phyloP scores from a whole-genome alignment of 2,888 invertebrate species.

The Hemicrepidius hirtus region DNA sequence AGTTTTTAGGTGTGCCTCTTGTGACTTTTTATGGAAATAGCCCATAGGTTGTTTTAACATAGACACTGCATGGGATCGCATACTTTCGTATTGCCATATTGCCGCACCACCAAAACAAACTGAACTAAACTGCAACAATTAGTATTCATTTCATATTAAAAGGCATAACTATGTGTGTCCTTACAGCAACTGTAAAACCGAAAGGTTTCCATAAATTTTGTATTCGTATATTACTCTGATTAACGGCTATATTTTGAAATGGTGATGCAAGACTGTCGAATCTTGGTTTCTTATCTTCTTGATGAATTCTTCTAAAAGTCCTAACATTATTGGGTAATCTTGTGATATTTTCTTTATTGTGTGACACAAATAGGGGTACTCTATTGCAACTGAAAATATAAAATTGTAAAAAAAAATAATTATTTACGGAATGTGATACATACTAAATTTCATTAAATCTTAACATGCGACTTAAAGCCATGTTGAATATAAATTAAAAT shows the following conservation, averaged over 20 bases:
- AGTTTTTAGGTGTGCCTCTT: constrained; percentile 29
- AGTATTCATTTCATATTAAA: background rate
- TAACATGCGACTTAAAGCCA: constrained; percentile 66
- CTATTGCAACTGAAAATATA: constrained; percentile 45
- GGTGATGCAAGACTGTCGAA: constrained; percentile 67
- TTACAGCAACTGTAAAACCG: constrained; percentile 79
- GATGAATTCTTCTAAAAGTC: constrained; percentile 55
- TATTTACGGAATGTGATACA: too few species aligned
- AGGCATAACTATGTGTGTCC: constrained; percentile 11
- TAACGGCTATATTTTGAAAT: constrained; percentile 71
- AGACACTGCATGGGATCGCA: constrained; percentile 75
- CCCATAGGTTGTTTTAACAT: constrained; percentile 73
- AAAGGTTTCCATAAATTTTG: constrained; percentile 77
- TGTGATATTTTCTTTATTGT: constrained; percentile 37
- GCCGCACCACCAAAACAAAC: constrained; percentile 84
- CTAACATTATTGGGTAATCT: constrained; percentile 54
- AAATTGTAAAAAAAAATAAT: too few species aligned
- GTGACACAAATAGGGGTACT: constrained; percentile 36
- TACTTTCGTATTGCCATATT: constrained; percentile 91
- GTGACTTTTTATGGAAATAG: constrained; percentile 33
- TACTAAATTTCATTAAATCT: constrained; percentile 63
- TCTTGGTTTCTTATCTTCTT: constrained; percentile 57
- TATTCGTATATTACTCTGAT: constrained; percentile 71
- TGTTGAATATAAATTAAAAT: constrained; percentile 46
- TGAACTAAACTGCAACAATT: constrained; percentile 69